phyloP scores from a whole-genome alignment of 1,140 invertebrate genomes.

The Microplitis demolitor region DNA sequence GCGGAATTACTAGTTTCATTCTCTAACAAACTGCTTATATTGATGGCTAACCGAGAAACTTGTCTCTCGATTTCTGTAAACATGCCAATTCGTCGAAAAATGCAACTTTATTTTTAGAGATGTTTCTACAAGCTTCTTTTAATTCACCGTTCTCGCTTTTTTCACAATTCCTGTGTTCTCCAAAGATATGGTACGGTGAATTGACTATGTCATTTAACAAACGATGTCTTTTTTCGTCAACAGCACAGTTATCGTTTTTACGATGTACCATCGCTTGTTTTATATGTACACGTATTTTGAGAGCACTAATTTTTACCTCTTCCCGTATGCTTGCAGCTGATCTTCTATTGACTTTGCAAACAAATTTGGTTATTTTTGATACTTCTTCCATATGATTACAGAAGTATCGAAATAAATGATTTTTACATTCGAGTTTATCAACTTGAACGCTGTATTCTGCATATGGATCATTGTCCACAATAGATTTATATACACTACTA shows the following conservation, averaged over 20 bases:
- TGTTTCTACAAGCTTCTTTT: no score
- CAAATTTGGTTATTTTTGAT: background rate
- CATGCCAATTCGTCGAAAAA: background rate
- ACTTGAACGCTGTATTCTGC: slow-evolving; percentile 30
- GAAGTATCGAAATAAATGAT: slow-evolving; percentile 31
- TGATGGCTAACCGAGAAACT: slow-evolving; percentile 4
- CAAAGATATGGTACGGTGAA: slow-evolving; percentile 33
- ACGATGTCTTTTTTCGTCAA: slow-evolving; percentile 7
- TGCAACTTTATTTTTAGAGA: no score
- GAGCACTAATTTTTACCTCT: no score
- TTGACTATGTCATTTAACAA: slow-evolving; percentile 32
- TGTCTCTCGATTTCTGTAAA: slow-evolving; percentile 9
- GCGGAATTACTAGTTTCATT: slow-evolving; percentile 51
- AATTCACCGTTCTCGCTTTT: no score
- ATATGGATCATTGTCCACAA: slow-evolving; percentile 29
- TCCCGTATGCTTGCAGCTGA: no score
- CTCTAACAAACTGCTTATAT: slow-evolving; percentile 39
- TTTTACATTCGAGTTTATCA: slow-evolving; percentile 41
- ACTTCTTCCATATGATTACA: slow-evolving; percentile 20
- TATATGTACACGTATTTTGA: no score
- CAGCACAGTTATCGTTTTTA: slow-evolving; percentile 1
- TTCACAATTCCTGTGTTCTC: slow-evolving; percentile 28
- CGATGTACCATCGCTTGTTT: background rate
- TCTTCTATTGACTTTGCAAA: background rate
- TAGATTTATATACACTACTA: slow-evolving; percentile 37